phyloP scores from a whole-genome alignment of 2,797 vertebrate species.

The Lemur catta region DNA sequence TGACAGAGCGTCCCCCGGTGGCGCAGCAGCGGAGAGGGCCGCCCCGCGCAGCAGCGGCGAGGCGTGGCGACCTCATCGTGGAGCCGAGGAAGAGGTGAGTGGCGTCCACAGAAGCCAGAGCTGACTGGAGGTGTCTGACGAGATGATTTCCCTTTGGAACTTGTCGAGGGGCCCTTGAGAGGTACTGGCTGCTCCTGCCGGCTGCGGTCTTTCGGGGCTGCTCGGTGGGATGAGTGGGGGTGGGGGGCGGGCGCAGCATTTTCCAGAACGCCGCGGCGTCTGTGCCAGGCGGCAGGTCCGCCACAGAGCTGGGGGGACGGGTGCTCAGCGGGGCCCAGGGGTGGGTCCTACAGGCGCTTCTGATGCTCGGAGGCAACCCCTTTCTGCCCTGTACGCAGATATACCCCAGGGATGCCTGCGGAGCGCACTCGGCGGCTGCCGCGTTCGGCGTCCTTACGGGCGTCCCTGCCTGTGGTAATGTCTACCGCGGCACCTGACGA shows the following conservation, averaged over 20 bases:
- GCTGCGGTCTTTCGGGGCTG: not conserved
- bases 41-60: not conserved
- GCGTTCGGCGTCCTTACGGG: too few species aligned
- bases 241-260: not conserved
- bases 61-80: not conserved
- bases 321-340: not conserved
- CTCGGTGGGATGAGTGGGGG: not conserved
- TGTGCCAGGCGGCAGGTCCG: not conserved
- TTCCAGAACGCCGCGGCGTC: too few species aligned
- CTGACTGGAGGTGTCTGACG: not conserved
- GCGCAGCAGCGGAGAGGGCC: too few species aligned
- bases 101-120: not conserved
- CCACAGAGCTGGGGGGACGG: not conserved
- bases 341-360: not conserved
- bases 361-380: not conserved
- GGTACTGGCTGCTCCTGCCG: not conserved
- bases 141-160: not conserved
- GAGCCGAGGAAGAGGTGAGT: not conserved
- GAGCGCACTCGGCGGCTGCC: not conserved
- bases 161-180: not conserved
- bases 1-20: fast-evolving
- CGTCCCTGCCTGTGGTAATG: not conserved
- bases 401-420: too few species aligned
- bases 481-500: not conserved
- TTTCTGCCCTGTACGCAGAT: not conserved